Conservation (phyloP, 2,113 vertebrate species). For the Lampris megalopsis region DNA sequence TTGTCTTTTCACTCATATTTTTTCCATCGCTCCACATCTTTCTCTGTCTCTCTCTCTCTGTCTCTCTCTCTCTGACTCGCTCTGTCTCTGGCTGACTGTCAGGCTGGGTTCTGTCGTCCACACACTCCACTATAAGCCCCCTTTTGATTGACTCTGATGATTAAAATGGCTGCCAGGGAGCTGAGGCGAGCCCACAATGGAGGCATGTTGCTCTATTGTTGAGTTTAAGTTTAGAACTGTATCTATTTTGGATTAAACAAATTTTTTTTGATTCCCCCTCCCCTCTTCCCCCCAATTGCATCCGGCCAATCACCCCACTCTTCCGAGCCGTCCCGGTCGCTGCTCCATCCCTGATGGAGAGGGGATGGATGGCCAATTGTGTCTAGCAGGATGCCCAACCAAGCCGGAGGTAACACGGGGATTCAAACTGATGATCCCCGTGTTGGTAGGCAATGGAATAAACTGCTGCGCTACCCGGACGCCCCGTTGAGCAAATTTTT, state of each 20-base stretch:
- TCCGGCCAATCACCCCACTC: too few relatives aligned
- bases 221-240: not conserved
- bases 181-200: not conserved
- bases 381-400: too few relatives aligned
- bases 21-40: too few relatives aligned
- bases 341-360: too few relatives aligned
- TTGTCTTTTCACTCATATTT: too few relatives aligned
- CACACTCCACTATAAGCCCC: constrained; percentile 29
- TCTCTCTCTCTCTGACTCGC: constrained; percentile 15
- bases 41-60: not conserved
- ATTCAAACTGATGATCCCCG: too few relatives aligned
- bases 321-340: too few relatives aligned
- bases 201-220: not conserved
- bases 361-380: too few relatives aligned
- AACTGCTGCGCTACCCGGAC: too few relatives aligned
- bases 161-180: constrained; percentile 41
- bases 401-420: too few relatives aligned
- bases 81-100: not conserved
- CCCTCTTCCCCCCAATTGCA: too few relatives aligned
- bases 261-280: not conserved
- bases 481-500: not conserved
- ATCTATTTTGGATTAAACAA: not conserved
- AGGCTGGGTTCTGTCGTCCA: constrained; percentile 15
- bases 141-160: constrained; percentile 41
- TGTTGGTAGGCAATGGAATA: too few relatives aligned